Evolutionary conservation across 2,797 vertebrate genomes (phyloP).

Genomic region (Brachyalestes nurse): DNA sequence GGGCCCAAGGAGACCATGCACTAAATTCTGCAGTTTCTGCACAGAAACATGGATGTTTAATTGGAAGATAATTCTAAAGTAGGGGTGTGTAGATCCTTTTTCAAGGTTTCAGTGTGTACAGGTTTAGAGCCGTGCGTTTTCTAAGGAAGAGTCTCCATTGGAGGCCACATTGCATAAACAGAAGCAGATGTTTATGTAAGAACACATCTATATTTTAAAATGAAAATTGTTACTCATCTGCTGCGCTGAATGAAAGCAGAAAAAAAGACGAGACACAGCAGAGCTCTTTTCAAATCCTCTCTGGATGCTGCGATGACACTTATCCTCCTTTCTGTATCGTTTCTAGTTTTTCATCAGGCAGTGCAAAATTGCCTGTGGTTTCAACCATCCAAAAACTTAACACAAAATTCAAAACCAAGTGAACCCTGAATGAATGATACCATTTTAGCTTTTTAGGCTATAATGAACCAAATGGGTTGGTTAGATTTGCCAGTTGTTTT

Average conservation of each 20-base stretch:
- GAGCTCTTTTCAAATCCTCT: conserved; percentile 13
- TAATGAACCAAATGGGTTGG: conserved; percentile 35
- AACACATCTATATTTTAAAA: conserved; percentile 58
- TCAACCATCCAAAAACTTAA: conserved; percentile 18
- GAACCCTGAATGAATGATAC: conserved; percentile 11
- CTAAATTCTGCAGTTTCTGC: neutral
- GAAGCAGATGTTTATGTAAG: conserved; percentile 53
- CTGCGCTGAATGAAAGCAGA: conserved; percentile 38
- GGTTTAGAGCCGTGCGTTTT: conserved; percentile 17
- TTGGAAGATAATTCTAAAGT: neutral
- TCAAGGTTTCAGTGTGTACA: neutral
- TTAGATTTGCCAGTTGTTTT: conserved; percentile 20
- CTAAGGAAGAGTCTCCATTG: conserved; percentile 36
- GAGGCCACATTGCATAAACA: conserved; percentile 50
- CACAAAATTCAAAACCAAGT: conserved; percentile 16
- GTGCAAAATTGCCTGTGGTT: conserved; percentile 35
- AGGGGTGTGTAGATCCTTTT: neutral
- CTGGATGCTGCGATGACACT: conserved; percentile 25
- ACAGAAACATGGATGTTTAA: neutral
- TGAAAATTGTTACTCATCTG: conserved; percentile 40
- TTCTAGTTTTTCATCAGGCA: neutral
- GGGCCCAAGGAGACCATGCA: neutral
- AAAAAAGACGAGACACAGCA: conserved; percentile 6
- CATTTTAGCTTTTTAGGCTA: conserved; percentile 13
- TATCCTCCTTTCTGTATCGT: conserved; percentile 1